Base-by-base conservation (phyloP, 2,888 invertebrate genomes). In the Phymatocera aterrima region DNA sequence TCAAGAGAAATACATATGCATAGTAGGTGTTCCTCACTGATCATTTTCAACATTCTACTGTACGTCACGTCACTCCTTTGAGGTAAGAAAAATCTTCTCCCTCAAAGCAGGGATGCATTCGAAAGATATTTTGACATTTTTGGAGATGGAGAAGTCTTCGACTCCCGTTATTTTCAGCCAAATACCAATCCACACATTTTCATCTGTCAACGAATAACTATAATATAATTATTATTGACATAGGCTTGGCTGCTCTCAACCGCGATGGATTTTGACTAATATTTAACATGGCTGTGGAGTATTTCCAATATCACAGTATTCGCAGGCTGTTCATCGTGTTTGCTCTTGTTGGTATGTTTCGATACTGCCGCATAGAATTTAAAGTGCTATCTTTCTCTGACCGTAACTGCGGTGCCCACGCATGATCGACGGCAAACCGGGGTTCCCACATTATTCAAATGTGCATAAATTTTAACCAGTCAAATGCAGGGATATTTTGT, bases 391-490 rank as follows among this genome's bases (percentile, higher is more conserved):
- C 37, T 21, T 64, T 64, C n/a, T n/a, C n/a, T 21, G 37, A 37
- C 37, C 37, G 18, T 64, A 64, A 64, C 64, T 15, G 64, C 10
- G 18, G 1, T n/a, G 21, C 64, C 64, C 64, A 64, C 64, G 64
- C 64, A n/a, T 34, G 31, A 60, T 31, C 60, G 15, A 3, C 15
- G 15, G 54, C 2, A 5, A 37, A 37, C n/a, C 18, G 12, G 8
- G 18, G 18, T 64, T 61, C 64, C 64, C 64, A 64, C 64, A 64
- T 64, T 64, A 34, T 64, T 64, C 12, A 37, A 64, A 37, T 18
- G 18, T 3, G 34, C 64, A 64, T 64, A 37, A 64, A 64, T 64
- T 64, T 64, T 6, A 64, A 64, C 21, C n/a, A 34, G 64, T 37
- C 37, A 34, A 64, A 37, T 18, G 12, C 64, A 37, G 10, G 24